Percentiles rank a stretch among this genome's conserved stretches.
These are phyloP conservation scores for Dasyprocta punctata DNA, from an alignment of 2,113 vertebrate genomes.

Conservation along the genomic window DNA sequence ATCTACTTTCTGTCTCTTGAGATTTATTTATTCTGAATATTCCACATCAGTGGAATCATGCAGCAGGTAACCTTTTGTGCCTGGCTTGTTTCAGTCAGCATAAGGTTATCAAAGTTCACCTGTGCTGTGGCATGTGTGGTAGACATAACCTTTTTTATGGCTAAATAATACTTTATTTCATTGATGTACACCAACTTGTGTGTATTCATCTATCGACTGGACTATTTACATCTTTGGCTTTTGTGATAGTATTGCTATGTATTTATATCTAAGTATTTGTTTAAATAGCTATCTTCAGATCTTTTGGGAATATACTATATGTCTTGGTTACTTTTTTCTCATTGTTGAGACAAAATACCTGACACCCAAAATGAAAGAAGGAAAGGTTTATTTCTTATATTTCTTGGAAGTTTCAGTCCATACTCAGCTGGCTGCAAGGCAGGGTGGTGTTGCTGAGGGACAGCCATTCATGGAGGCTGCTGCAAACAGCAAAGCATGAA, in stretches of 20 bases:
- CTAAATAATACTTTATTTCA: neutral
- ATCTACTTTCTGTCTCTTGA: neutral
- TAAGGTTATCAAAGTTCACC: neutral
- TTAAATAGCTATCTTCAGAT: neutral
- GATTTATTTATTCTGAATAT: neutral
- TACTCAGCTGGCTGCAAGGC: too few relatives aligned
- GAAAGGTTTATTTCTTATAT: too few relatives aligned
- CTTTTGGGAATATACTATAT: neutral
- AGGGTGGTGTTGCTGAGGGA: too few relatives aligned
- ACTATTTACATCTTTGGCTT: neutral
- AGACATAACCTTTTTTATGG: neutral
- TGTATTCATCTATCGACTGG: neutral
- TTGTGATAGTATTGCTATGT: neutral
- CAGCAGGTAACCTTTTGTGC: neutral
- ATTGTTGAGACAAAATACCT: too few relatives aligned
- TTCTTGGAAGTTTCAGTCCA: too few relatives aligned
- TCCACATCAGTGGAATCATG: neutral
- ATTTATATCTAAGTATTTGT: neutral
- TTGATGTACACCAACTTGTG: too few relatives aligned
- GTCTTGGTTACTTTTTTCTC: too few relatives aligned
- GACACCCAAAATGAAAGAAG: too few relatives aligned
- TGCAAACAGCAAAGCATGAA: too few relatives aligned
- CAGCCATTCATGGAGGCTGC: too few relatives aligned
- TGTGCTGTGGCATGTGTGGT: neutral
- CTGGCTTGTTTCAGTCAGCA: neutral